Base-by-base conservation (phyloP, 2,797 vertebrate genomes). In the Alcedo atthis region DNA sequence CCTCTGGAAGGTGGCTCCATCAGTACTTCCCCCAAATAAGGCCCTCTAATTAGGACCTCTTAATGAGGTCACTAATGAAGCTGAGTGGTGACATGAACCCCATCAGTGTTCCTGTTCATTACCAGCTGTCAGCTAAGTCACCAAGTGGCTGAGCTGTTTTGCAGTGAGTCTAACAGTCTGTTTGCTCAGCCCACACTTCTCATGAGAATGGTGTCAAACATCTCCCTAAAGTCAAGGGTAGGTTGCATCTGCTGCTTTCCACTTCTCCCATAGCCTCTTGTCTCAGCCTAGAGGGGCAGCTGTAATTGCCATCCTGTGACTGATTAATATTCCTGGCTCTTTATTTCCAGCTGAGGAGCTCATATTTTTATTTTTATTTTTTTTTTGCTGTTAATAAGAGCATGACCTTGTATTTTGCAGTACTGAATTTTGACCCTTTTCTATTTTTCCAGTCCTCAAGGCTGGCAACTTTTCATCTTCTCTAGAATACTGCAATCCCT, bases 301-400 rank as follows among this genome's bases (percentile, higher is more conserved):
- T 6, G 3, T 87, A 95, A 89, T 95, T 95, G 79, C 87, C 85
- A 89, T 92, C 76, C 79, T 68, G 48, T 91, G 90, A 82, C 81
- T 90, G 92, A 94, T 89, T 94, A 95, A 94, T 89, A 93, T 94
- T 95, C 90, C 54, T 85, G 75, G 57, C 81, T 94, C 71, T 64
- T 92, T 92, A 63, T 89, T 95, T 93, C 88, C 92, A 91, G 2
- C 63, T 30, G 76, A 90, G 87, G 71, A 94, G 58, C 76, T 96
- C 73, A 51, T 89, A 91, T 49, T 85, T 92, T 37, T 12, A 14
- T 6, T 40, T 6, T 37, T 14, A 6, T 37, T 40, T 15, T 40
- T 14, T 15, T 94, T 92, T 92, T 82, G 71, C 79, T 93, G 37
- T 92, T 89, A 93, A 93, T 96, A 78, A 81, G 93, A 92, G 45